Evolutionary conservation across 1,140 invertebrate genomes (phyloP).

Genomic region (Panulirus ornatus): DNA sequence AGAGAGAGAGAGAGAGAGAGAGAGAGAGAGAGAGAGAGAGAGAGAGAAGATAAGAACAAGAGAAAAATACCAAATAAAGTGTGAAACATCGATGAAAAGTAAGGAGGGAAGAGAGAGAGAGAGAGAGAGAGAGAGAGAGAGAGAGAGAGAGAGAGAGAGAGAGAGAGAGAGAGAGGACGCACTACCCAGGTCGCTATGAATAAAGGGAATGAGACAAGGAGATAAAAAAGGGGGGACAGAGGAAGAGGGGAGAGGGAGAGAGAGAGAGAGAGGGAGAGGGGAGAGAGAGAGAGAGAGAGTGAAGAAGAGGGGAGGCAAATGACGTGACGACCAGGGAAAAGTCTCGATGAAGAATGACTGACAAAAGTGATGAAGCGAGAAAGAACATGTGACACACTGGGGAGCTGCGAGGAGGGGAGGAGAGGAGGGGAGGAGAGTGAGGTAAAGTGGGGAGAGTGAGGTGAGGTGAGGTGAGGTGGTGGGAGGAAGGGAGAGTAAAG

Average conservation of each 20-base stretch:
- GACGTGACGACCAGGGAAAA: neutral
- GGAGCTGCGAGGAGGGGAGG: neutral
- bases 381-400: neutral
- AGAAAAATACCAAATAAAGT: neutral
- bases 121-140: conserved; percentile 8
- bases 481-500: neutral
- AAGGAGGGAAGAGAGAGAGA: neutral
- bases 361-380: too few species aligned
- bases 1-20: neutral
- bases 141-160: conserved; percentile 38
- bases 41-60: too few species aligned
- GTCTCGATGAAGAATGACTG: neutral
- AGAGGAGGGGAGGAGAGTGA: neutral
- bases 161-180: neutral
- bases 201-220: neutral
- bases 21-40: neutral
- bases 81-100: neutral
- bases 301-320: neutral
- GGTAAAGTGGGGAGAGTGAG: conserved; percentile 1
- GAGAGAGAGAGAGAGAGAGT: conserved; percentile 11
- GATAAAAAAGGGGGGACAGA: neutral
- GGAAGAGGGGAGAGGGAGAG: neutral
- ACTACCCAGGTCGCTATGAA: neutral
- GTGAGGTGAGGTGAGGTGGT: neutral
- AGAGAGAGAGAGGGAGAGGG: conserved; percentile 20